phyloP scores from a whole-genome alignment of 2,113 vertebrate genomes.

The Pteropus alecto region DNA sequence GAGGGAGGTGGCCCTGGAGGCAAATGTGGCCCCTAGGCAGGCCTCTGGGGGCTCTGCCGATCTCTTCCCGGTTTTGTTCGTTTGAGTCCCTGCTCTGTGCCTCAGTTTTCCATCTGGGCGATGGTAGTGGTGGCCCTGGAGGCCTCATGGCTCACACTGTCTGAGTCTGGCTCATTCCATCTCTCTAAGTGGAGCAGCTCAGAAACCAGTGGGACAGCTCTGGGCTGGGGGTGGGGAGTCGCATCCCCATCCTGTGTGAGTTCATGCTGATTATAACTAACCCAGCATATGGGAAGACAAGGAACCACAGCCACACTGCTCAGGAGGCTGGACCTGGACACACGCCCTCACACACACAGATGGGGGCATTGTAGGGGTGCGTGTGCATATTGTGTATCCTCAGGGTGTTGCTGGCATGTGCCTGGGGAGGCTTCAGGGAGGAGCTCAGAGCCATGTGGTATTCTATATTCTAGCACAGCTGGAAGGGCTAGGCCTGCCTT shows the following conservation, averaged over 20 bases:
- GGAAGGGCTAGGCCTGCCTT: neutral
- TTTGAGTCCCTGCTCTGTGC: neutral
- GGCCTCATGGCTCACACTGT: neutral
- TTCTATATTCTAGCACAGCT: neutral
- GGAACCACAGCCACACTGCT: neutral
- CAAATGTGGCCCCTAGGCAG: neutral
- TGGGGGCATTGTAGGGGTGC: neutral
- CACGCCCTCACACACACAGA: too few species aligned
- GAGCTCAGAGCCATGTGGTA: fast-evolving
- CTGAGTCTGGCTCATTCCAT: neutral
- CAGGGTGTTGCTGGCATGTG: neutral
- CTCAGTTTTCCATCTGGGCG: neutral
- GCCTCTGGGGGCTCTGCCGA: neutral
- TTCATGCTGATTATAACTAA: neutral
- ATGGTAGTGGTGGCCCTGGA: neutral
- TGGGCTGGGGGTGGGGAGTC: neutral
- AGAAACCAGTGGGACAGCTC: neutral
- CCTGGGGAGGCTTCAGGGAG: neutral
- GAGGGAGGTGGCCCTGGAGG: neutral
- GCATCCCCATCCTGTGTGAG: neutral
- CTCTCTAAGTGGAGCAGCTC: neutral
- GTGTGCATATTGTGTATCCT: neutral
- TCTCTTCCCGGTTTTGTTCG: neutral
- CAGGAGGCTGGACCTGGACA: neutral
- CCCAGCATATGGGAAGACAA: neutral